Percentiles rank a stretch among this genome's conserved stretches.
phyloP scores from a whole-genome alignment of 2,888 invertebrate species.

The Melanargia galathea region DNA sequence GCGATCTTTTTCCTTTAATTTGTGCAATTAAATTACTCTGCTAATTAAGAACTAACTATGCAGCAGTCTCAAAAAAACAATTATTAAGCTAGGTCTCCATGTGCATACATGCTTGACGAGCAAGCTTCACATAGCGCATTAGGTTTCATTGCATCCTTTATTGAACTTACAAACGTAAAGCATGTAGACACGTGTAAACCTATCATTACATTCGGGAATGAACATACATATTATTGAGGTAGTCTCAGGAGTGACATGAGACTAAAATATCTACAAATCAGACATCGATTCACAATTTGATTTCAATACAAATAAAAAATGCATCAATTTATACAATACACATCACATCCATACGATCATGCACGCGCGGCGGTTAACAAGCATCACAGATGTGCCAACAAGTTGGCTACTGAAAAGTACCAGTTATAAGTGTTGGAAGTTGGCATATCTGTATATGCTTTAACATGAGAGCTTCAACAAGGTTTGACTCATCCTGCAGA shows the following conservation, averaged over 20 bases:
- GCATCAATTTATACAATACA: conserved; percentile 69
- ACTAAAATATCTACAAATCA: conserved; percentile 52
- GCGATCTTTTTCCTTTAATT: conserved; percentile 2
- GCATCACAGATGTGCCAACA: conserved; percentile 12
- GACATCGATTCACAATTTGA: conserved; percentile 45
- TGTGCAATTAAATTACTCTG: conserved; percentile 60
- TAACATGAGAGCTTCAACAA: conserved; percentile 43
- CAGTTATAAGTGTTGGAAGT: not conserved
- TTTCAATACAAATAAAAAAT: conserved; percentile 72
- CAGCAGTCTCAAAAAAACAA: conserved; percentile 77
- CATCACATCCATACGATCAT: conserved; percentile 44
- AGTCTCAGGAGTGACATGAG: conserved; percentile 64
- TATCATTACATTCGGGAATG: conserved; percentile 56
- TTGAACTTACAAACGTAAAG: not conserved
- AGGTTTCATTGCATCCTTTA: too few relatives aligned
- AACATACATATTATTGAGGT: conserved; percentile 63
- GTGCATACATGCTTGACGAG: not conserved
- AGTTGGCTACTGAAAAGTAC: not conserved
- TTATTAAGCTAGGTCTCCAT: conserved; percentile 53
- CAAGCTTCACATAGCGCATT: not conserved
- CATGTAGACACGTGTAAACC: not conserved
- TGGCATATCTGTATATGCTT: conserved; percentile 1
- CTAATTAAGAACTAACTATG: conserved; percentile 80
- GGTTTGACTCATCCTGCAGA: conserved; percentile 37
- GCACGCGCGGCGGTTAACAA: conserved; percentile 51